Conservation (phyloP, 1,140 invertebrate species). For the Leguminivora glycinivorella region DNA sequence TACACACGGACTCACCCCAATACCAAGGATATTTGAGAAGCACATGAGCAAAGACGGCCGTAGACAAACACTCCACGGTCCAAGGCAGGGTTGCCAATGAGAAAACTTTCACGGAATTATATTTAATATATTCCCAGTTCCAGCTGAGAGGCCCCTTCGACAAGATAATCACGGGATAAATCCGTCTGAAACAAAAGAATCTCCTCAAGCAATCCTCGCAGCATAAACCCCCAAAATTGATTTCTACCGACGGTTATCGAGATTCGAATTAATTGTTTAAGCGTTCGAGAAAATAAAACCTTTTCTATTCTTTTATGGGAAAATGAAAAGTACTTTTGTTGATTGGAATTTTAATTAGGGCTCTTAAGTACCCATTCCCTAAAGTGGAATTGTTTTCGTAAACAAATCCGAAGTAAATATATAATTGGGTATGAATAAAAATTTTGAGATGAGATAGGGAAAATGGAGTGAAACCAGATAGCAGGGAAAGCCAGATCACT, state of each 20-base stretch:
- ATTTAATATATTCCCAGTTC: conserved; percentile 90
- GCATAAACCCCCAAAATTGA: conserved; percentile 20
- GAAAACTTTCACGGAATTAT: conserved; percentile 87
- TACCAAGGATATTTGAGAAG: conserved; percentile 91
- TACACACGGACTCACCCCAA: conserved; percentile 80
- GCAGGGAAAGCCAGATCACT: too few relatives aligned
- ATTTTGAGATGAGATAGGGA: too few relatives aligned
- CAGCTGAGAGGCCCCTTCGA: conserved; percentile 95
- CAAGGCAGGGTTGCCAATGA: conserved; percentile 93
- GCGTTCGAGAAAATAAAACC: conserved; percentile 20
- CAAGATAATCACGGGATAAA: conserved; percentile 94
- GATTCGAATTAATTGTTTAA: conserved; percentile 23
- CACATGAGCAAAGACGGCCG: conserved; percentile 85
- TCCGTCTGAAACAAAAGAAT: conserved; percentile 80
- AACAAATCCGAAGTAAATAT: neutral
- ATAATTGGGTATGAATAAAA: neutral
- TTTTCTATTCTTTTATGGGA: conserved; percentile 11
- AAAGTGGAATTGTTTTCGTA: conserved; percentile 7
- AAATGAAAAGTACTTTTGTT: conserved; percentile 12
- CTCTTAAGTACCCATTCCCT: neutral
- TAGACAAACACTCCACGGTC: conserved; percentile 87
- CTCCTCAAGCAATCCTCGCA: conserved; percentile 20
- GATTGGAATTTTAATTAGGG: conserved; percentile 17
- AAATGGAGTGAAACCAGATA: too few relatives aligned
- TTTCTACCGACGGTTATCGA: conserved; percentile 16